Base-by-base conservation (phyloP, 2,113 vertebrate genomes). In the Dicentrarchus labrax region DNA sequence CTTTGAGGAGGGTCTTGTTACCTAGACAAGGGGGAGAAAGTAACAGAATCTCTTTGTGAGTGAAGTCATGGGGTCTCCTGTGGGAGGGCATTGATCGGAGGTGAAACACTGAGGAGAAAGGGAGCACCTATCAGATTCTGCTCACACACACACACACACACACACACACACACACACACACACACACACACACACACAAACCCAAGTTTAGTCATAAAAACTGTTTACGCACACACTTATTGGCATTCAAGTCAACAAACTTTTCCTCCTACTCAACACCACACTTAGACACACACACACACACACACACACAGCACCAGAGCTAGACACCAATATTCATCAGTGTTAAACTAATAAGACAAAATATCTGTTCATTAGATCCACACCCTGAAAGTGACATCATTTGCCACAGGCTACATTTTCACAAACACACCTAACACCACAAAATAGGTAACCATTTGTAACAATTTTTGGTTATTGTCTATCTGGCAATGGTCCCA, bases 11-110 rank as follows among this genome's bases (percentile, higher is more conserved):
- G 86, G 86, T 95, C 90, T 90, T 80, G 78, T 94, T 95, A 92
- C 91, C 88, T 64, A 80, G 90, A 94, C 83, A 80, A 90, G 77
- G 74, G 73, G 65, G 68, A 65, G 57, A 57, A 77, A 78, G 94
- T 94, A 95, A 95, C 93, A 88, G 61, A 92, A 96, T 94, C 92
- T 90, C 78, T 91, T 62, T 91, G 86, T 86, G 92, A 93, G 91
- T 95, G 93, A 94, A 94, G 91, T 93, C 91, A 93, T 92, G 80
- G 92, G 83, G 92, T 85, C 90, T 93, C 93, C 77, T 74, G 87
- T 85, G 93, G 93, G 91, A 89, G 84, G 73, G 82, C 91, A 95
- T 94, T 92, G 94, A 96, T 96, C 87, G 82, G 85, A 76, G 91
- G 80, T 88, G 84, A 88, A 83, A 85, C 83, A 72, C 79, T 72